Conservation (phyloP, 2,888 invertebrate genomes). For the Blera fallax region DNA sequence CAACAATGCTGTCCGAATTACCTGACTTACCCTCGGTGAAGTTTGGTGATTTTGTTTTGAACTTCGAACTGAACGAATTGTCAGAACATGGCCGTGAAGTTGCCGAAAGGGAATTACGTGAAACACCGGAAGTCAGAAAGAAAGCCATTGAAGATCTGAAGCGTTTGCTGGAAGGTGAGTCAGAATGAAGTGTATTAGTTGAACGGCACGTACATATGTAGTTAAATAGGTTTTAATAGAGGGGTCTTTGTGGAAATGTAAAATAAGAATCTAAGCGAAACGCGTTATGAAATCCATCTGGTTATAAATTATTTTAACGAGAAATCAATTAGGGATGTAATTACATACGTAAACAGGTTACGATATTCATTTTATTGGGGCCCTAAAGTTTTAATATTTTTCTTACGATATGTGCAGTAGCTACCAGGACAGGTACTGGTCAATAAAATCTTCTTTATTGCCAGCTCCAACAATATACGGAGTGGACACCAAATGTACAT, state of each 20-base stretch:
- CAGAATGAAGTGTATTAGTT: not conserved
- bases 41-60: constrained; percentile 83
- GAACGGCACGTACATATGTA: not conserved
- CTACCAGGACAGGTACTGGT: too few species aligned
- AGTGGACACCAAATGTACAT: too few species aligned
- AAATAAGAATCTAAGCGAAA: not conserved
- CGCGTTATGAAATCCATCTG: not conserved
- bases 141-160: constrained; percentile 84
- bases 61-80: constrained; percentile 87
- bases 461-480: too few species aligned
- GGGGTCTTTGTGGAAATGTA: not conserved
- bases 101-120: constrained; percentile 87
- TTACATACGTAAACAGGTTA: not conserved
- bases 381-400: too few species aligned
- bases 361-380: too few species aligned
- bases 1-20: constrained; percentile 89
- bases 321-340: constrained; percentile 13
- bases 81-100: constrained; percentile 86
- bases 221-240: not conserved
- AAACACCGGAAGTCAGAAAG: constrained; percentile 86
- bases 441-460: too few species aligned
- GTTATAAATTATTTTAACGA: too few species aligned
- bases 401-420: too few species aligned
- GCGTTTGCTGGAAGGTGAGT: constrained; percentile 85
- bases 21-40: constrained; percentile 86